Evolutionary conservation across 2,113 vertebrate genomes (phyloP).

Genomic region (Eira barbara): DNA sequence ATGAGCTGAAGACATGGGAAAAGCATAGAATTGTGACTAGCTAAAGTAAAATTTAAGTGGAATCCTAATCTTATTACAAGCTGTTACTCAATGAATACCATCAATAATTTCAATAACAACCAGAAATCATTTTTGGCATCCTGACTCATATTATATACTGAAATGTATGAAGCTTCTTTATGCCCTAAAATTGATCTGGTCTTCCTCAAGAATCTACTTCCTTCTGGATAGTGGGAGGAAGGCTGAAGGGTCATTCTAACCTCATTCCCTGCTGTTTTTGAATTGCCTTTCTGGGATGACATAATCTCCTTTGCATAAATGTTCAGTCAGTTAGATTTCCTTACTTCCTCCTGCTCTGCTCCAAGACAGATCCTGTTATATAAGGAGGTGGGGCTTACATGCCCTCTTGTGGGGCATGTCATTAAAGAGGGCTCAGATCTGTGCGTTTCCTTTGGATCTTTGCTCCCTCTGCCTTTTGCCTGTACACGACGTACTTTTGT

Average conservation of each 20-base stretch:
- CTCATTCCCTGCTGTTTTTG: not conserved
- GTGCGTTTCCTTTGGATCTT: not conserved
- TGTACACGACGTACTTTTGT: not conserved
- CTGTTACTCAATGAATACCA: not conserved
- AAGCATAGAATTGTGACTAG: not conserved
- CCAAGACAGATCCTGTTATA: not conserved
- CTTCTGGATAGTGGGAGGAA: not conserved
- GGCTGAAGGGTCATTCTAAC: not conserved
- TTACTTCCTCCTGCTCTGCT: not conserved
- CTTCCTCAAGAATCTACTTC: not conserved
- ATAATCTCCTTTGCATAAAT: not conserved
- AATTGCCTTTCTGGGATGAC: not conserved
- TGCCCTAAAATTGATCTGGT: not conserved
- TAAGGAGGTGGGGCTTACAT: not conserved
- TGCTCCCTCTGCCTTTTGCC: not conserved
- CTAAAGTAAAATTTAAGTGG: slow-evolving; percentile 4
- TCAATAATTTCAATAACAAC: not conserved
- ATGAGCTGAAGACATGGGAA: not conserved
- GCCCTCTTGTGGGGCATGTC: not conserved
- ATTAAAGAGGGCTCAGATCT: not conserved
- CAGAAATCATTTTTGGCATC: not conserved
- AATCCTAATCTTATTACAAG: slow-evolving; percentile 4
- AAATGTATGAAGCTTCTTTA: not conserved
- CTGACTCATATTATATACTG: not conserved
- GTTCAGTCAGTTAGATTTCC: not conserved